Conservation (phyloP, 1,140 invertebrate species). For the Sesamia nonagrioides region DNA sequence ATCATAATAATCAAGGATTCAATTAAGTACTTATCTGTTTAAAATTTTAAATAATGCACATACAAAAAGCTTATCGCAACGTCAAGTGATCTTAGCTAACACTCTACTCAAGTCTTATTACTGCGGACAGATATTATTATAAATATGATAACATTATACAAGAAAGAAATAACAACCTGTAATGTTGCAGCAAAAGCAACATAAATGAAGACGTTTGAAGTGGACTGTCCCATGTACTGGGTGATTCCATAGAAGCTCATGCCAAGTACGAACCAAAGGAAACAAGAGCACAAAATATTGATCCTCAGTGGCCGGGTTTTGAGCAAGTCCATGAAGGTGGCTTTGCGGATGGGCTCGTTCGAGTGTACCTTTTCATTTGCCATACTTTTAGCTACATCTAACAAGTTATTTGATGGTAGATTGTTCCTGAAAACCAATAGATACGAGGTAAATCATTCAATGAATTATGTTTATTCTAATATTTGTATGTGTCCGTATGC, state of each 20-base stretch:
- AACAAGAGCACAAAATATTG: conserved; percentile 90
- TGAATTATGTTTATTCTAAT: not conserved
- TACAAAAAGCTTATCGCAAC: not conserved
- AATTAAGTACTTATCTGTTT: too few relatives aligned
- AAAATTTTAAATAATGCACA: too few relatives aligned
- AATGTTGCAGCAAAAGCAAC: conserved; percentile 88
- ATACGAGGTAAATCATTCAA: not conserved
- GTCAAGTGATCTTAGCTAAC: not conserved
- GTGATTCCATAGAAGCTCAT: conserved; percentile 90
- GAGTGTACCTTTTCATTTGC: conserved; percentile 48
- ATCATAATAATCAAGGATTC: not conserved
- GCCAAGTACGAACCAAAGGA: conserved; percentile 90
- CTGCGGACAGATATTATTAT: not conserved
- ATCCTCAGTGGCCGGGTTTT: conserved; percentile 89
- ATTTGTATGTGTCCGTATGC: not conserved
- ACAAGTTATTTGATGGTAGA: conserved; percentile 44
- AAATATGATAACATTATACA: not conserved
- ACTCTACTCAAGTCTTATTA: not conserved
- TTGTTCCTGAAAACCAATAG: conserved; percentile 64
- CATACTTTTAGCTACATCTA: conserved; percentile 51
- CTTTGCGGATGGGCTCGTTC: conserved; percentile 66
- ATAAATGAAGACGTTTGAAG: conserved; percentile 90
- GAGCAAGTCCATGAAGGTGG: conserved; percentile 89
- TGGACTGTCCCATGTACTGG: conserved; percentile 90
- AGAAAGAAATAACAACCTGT: conserved; percentile 42